phyloP scores from a whole-genome alignment of 2,797 vertebrate genomes.

The Danio tinwini region DNA sequence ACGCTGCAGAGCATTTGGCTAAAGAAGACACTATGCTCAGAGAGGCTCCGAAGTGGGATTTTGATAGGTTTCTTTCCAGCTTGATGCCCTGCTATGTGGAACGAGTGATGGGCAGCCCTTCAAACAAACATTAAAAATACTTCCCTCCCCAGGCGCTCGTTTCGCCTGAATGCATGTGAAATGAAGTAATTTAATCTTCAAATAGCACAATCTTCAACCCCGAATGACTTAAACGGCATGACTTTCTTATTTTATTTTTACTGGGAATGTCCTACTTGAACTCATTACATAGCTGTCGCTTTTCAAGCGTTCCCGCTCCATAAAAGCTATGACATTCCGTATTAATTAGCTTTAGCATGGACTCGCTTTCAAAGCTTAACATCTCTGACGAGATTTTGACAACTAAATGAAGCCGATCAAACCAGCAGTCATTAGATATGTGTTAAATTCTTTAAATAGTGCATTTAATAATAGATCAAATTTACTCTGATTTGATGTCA shows the following conservation, averaged over 20 bases:
- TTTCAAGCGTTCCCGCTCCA: constrained; percentile 17
- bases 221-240: constrained; percentile 38
- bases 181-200: constrained; percentile 57
- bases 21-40: constrained; percentile 51
- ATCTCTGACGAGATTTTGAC: constrained; percentile 45
- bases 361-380: constrained; percentile 47
- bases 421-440: constrained; percentile 27
- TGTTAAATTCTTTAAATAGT: constrained; percentile 43
- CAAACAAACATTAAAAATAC: constrained; percentile 50
- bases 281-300: constrained; percentile 42
- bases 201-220: constrained; percentile 50
- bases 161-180: constrained; percentile 28
- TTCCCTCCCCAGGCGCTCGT: constrained; percentile 29
- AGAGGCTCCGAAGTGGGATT: constrained; percentile 4
- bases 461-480: constrained; percentile 50
- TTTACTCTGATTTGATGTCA: constrained; percentile 43
- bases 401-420: constrained; percentile 50
- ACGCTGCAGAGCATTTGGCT: constrained; percentile 42
- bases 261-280: constrained; percentile 35
- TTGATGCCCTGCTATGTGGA: constrained; percentile 29
- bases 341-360: constrained; percentile 51
- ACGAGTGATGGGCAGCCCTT: constrained; percentile 46
- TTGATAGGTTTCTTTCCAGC: constrained; percentile 23
- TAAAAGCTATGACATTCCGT: constrained; percentile 25
- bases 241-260: constrained; percentile 49